These are phyloP conservation scores for Thripadectes ignobilis DNA, from an alignment of 2,797 vertebrate species.

Conservation along the genomic window DNA sequence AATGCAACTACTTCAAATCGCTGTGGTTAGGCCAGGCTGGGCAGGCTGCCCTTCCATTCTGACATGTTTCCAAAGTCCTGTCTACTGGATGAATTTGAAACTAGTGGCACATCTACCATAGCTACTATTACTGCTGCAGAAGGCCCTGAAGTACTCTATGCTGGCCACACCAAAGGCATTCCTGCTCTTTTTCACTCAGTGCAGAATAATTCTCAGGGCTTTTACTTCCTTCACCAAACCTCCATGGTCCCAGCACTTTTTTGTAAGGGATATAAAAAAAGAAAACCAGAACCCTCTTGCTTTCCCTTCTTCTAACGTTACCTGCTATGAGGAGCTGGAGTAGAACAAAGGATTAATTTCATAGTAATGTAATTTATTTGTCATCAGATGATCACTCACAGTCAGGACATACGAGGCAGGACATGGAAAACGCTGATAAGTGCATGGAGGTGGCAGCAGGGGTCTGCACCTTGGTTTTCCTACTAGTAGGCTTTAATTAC, in stretches of 20 bases:
- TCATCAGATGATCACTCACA: not conserved
- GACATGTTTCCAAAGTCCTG: not conserved
- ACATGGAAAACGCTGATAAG: not conserved
- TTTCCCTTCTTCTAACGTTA: not conserved
- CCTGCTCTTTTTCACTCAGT: not conserved
- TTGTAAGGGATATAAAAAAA: not conserved
- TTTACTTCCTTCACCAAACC: not conserved
- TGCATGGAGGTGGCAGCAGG: not conserved
- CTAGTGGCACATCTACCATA: not conserved
- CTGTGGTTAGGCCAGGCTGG: not conserved
- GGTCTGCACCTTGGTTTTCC: not conserved
- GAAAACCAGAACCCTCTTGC: not conserved
- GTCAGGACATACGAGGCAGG: not conserved
- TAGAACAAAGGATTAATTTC: not conserved
- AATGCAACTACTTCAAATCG: slow-evolving; percentile 15
- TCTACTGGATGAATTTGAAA: not conserved
- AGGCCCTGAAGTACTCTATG: not conserved
- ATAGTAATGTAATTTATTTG: not conserved
- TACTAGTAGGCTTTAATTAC: not conserved
- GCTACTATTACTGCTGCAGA: not conserved
- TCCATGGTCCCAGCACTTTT: not conserved
- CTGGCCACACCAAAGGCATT: not conserved
- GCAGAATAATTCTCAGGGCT: not conserved
- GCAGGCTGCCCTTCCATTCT: not conserved
- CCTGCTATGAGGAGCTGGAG: not conserved